phyloP scores from a whole-genome alignment of 2,797 vertebrate genomes.

The Eupleurogrammus muticus region DNA sequence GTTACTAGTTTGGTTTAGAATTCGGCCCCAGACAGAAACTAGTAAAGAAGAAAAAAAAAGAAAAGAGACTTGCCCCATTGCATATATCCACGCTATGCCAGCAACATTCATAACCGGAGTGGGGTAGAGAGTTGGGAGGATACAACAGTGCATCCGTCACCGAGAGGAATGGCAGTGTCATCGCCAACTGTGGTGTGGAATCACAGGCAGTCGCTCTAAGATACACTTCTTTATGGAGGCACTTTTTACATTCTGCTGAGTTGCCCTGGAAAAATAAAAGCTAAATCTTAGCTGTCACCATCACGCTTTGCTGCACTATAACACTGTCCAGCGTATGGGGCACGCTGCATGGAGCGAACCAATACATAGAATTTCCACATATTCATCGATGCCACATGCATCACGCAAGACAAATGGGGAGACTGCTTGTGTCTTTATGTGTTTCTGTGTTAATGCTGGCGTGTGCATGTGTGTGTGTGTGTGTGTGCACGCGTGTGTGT shows the following conservation, averaged over 20 bases:
- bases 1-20: slow-evolving; percentile 33
- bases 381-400: slow-evolving; percentile 51
- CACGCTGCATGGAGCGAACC: slow-evolving; percentile 39
- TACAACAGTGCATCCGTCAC: slow-evolving; percentile 81
- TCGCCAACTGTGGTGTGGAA: slow-evolving; percentile 80
- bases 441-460: slow-evolving; percentile 19
- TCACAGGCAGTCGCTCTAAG: slow-evolving; percentile 79
- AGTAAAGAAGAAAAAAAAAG: slow-evolving; percentile 22
- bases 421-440: slow-evolving; percentile 41
- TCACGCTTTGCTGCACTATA: slow-evolving; percentile 69
- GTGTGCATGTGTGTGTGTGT: slow-evolving; percentile 16
- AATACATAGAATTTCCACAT: slow-evolving; percentile 55
- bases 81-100: slow-evolving; percentile 67
- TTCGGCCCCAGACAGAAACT: slow-evolving; percentile 20
- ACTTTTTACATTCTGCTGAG: slow-evolving; percentile 85
- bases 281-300: slow-evolving; percentile 82
- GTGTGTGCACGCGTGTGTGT: slow-evolving; percentile 14
- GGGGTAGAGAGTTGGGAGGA: slow-evolving; percentile 70
- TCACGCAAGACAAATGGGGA: slow-evolving; percentile 47
- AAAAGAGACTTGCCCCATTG: slow-evolving; percentile 46
- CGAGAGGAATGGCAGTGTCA: slow-evolving; percentile 83
- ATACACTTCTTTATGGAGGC: slow-evolving; percentile 82
- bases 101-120: slow-evolving; percentile 77
- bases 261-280: slow-evolving; percentile 83
- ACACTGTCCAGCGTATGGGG: slow-evolving; percentile 69